phyloP scores from a whole-genome alignment of 1,140 invertebrate genomes.

The Goniozus legneri region DNA sequence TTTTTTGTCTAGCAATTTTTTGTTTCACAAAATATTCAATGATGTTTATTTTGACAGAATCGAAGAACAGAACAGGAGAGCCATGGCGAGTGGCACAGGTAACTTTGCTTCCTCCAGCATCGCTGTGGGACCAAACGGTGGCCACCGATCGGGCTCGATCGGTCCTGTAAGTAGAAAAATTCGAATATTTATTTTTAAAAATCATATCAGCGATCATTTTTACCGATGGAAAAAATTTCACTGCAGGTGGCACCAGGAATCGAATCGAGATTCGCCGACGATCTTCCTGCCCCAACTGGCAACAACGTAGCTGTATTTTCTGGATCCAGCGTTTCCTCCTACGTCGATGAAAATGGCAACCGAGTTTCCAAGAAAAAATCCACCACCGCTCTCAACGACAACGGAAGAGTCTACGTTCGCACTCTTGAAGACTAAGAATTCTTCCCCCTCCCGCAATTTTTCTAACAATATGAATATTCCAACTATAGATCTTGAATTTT shows the following conservation, averaged over 20 bases:
- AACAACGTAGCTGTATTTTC: slow-evolving; percentile 60
- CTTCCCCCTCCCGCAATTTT: no score
- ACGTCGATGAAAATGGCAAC: slow-evolving; percentile 60
- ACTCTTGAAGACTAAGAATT: slow-evolving; percentile 53
- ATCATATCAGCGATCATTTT: not conserved
- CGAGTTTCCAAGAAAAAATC: slow-evolving; percentile 56
- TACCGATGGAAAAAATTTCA: not conserved
- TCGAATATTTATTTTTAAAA: slow-evolving; percentile 5
- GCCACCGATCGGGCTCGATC: slow-evolving; percentile 32
- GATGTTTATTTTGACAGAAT: no score
- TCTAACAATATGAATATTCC: no score
- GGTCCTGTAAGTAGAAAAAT: slow-evolving; percentile 31
- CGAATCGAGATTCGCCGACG: slow-evolving; percentile 54
- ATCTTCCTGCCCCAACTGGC: slow-evolving; percentile 37
- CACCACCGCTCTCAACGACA: slow-evolving; percentile 67
- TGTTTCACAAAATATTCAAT: no score
- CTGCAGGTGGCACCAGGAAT: slow-evolving; percentile 59
- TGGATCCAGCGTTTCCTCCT: slow-evolving; percentile 60
- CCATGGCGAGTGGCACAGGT: not conserved
- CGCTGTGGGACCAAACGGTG: slow-evolving; percentile 36
- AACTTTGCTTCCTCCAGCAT: slow-evolving; percentile 24
- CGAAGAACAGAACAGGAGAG: no score
- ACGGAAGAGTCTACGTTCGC: slow-evolving; percentile 65
- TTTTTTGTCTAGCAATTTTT: no score
- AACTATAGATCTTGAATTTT: not conserved